Conservation (phyloP, 2,888 invertebrate species). For the Meteorus colon region DNA sequence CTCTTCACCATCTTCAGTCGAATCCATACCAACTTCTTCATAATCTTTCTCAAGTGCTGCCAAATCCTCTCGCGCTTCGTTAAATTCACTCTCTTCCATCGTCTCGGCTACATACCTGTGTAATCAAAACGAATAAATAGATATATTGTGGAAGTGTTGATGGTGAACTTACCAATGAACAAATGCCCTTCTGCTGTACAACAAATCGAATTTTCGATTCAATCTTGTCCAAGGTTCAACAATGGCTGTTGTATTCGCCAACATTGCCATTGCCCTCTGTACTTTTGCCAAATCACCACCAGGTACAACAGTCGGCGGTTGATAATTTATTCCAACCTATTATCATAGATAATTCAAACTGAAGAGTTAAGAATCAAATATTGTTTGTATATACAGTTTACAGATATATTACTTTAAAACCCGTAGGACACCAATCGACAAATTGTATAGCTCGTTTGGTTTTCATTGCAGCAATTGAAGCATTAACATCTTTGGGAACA, state of each 20-base stretch:
- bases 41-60: slow-evolving; percentile 90
- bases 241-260: slow-evolving; percentile 75
- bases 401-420: slow-evolving; percentile 74
- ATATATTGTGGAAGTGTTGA: too few species aligned
- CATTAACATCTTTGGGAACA: slow-evolving; percentile 79
- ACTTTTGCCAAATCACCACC: slow-evolving; percentile 76
- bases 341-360: slow-evolving; percentile 13
- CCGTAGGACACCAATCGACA: slow-evolving; percentile 79
- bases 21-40: slow-evolving; percentile 92
- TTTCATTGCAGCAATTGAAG: slow-evolving; percentile 77
- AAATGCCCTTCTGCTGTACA: slow-evolving; percentile 79
- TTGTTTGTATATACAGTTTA: not conserved
- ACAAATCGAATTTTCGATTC: slow-evolving; percentile 79
- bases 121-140: not conserved
- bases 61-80: slow-evolving; percentile 75
- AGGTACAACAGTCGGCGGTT: slow-evolving; percentile 68
- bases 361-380: not conserved
- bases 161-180: slow-evolving; percentile 78
- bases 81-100: slow-evolving; percentile 65
- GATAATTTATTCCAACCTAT: slow-evolving; percentile 72
- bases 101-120: slow-evolving; percentile 62
- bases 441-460: slow-evolving; percentile 78
- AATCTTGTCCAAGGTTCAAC: slow-evolving; percentile 79
- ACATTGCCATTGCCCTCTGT: slow-evolving; percentile 77
- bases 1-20: slow-evolving; percentile 86